Evolutionary conservation across 23 tunicate genomes (phyloP).

Genomic region (Halocynthia roretzi): DNA sequence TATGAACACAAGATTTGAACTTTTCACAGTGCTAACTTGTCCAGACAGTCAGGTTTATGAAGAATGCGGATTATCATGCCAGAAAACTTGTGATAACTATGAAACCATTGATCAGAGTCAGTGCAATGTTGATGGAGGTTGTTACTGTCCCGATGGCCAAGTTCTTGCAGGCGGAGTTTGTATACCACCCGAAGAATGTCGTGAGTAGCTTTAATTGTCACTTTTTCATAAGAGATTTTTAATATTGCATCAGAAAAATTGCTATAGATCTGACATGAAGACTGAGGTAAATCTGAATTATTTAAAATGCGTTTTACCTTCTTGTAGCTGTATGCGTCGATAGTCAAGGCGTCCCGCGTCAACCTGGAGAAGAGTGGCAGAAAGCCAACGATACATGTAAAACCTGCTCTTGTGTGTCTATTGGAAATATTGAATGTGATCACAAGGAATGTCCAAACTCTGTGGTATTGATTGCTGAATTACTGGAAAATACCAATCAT

Average conservation of each 20-base stretch:
- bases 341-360: slow-evolving; percentile 1
- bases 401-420: slow-evolving; percentile 1
- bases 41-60: slow-evolving; percentile 1
- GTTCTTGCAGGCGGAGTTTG: slow-evolving; percentile 8
- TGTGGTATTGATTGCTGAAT: not conserved
- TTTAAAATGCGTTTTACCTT: not conserved
- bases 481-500: not conserved
- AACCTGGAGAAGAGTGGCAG: slow-evolving; percentile 16
- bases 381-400: slow-evolving; percentile 10
- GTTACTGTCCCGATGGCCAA: slow-evolving; percentile 11
- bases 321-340: slow-evolving; percentile 26
- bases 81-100: not conserved
- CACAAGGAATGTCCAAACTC: not conserved
- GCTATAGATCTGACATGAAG: not conserved
- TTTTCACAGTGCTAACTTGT: slow-evolving; percentile 3
- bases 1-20: too few relatives aligned
- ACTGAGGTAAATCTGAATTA: not conserved
- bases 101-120: not conserved
- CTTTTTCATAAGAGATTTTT: not conserved
- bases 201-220: slow-evolving; percentile 3
- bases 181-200: slow-evolving; percentile 6
- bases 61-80: not conserved
- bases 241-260: not conserved
- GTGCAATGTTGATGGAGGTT: slow-evolving; percentile 3
- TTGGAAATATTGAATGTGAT: not conserved